Percentiles rank a stretch among this genome's conserved stretches.
Evolutionary conservation across 2,797 vertebrate species (phyloP).

Genomic region (Aeoliscus strigatus): DNA sequence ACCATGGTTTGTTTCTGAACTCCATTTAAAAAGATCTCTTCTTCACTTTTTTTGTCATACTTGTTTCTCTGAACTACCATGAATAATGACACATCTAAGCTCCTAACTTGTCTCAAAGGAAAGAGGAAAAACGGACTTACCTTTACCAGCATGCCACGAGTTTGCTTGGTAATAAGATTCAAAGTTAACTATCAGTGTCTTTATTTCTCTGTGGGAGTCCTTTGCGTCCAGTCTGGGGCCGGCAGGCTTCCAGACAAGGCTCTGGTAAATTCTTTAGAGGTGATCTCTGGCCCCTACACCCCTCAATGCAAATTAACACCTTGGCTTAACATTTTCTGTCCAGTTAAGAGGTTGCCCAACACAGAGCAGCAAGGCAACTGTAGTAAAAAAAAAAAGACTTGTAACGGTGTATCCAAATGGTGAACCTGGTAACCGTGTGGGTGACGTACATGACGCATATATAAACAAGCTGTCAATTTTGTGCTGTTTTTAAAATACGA

Average conservation of each 20-base stretch:
- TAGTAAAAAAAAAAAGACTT: too few species aligned
- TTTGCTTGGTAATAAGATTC: not conserved
- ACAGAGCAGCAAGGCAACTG: not conserved
- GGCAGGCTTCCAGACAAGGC: constrained; percentile 31
- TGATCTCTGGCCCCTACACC: constrained; percentile 48
- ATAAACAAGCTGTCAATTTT: too few species aligned
- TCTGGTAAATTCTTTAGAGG: constrained; percentile 62
- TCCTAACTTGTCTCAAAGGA: not conserved
- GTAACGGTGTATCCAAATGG: too few species aligned
- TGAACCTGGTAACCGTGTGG: too few species aligned
- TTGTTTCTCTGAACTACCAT: too few species aligned
- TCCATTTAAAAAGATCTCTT: too few species aligned
- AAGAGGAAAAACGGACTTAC: constrained; percentile 17
- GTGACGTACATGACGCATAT: too few species aligned
- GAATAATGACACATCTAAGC: too few species aligned
- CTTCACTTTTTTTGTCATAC: too few species aligned
- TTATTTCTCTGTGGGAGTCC: not conserved
- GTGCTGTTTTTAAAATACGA: too few species aligned
- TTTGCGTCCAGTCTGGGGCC: constrained; percentile 3
- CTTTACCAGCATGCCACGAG: constrained; percentile 9
- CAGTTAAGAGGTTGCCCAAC: constrained; percentile 2
- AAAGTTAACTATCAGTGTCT: not conserved
- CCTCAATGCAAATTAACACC: constrained; percentile 62
- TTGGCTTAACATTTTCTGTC: constrained; percentile 57
- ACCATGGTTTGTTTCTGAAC: too few species aligned